Percentiles rank a stretch among this genome's conserved stretches.
Conservation (phyloP, 2,888 invertebrate species). For the Trypoxylon attenuatum region DNA sequence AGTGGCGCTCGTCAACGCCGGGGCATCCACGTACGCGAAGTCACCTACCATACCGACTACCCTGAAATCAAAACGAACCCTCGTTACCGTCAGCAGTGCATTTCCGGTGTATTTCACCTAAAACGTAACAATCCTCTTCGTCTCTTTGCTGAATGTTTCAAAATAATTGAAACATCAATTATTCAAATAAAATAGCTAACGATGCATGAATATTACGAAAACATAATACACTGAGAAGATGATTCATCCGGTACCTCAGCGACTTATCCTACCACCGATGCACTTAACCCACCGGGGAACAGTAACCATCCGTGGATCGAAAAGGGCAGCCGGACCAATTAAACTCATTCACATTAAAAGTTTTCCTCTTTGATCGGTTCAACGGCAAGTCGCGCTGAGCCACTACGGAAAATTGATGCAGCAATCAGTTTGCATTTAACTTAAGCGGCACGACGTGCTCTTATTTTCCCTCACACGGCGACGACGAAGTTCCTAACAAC, state of each 20-base stretch:
- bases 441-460: no score
- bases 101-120: background rate
- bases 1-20: conserved; percentile 19
- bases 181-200: background rate
- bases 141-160: background rate
- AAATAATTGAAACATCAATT: background rate
- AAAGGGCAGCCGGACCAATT: background rate
- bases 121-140: background rate
- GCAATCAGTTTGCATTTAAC: no score
- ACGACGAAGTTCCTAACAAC: no score
- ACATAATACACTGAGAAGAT: background rate
- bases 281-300: background rate
- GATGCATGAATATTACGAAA: background rate
- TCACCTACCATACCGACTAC: conserved; percentile 35
- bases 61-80: conserved; percentile 37
- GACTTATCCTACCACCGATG: background rate
- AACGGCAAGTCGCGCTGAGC: no score
- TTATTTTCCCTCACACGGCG: no score
- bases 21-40: conserved; percentile 4
- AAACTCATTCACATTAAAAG: background rate
- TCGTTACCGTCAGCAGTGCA: background rate
- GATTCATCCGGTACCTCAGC: no score
- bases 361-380: background rate
- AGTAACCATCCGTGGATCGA: background rate
- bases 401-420: no score